These are phyloP conservation scores for Drosophila colorata DNA, from an alignment of 2,888 invertebrate species.

Conservation along the genomic window DNA sequence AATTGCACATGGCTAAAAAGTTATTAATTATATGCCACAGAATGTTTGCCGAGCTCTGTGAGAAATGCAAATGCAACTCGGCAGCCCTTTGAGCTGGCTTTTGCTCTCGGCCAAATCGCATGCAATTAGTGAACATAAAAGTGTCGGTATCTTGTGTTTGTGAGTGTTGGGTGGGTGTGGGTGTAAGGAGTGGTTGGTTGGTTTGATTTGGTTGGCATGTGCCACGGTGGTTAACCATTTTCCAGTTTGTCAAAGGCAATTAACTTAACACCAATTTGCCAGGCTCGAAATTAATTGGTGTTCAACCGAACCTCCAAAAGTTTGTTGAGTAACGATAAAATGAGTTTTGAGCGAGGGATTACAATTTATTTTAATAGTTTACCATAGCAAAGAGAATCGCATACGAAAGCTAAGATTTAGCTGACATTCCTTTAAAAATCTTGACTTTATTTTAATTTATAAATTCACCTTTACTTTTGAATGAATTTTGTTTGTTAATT, in stretches of 20 bases:
- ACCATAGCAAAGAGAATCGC: too few species aligned
- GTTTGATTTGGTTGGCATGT: not conserved
- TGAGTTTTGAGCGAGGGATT: not conserved
- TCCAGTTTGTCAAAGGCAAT: constrained; percentile 24
- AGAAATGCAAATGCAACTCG: constrained; percentile 16
- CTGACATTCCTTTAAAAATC: too few species aligned
- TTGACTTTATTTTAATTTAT: too few species aligned
- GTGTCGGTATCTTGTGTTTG: not conserved
- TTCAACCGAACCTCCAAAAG: not conserved
- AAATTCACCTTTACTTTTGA: too few species aligned
- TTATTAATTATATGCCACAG: constrained; percentile 39
- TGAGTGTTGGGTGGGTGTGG: not conserved
- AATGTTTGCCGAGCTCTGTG: not conserved
- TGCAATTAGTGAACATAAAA: constrained; percentile 52
- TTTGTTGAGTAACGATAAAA: not conserved
- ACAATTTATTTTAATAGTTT: too few species aligned
- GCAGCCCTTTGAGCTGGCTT: constrained; percentile 9
- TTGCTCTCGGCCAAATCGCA: constrained; percentile 24
- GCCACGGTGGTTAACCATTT: constrained; percentile 16
- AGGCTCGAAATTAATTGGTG: constrained; percentile 13
- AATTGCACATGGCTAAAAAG: constrained; percentile 30
- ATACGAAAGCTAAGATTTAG: too few species aligned
- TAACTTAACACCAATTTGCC: constrained; percentile 3
- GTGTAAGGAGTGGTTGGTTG: not conserved
- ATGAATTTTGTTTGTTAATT: too few species aligned